Evolutionary conservation across 2,113 vertebrate genomes (phyloP), one percentile per base, ranked within the genome.

Genomic region (Pardalotus punctatus): DNA sequence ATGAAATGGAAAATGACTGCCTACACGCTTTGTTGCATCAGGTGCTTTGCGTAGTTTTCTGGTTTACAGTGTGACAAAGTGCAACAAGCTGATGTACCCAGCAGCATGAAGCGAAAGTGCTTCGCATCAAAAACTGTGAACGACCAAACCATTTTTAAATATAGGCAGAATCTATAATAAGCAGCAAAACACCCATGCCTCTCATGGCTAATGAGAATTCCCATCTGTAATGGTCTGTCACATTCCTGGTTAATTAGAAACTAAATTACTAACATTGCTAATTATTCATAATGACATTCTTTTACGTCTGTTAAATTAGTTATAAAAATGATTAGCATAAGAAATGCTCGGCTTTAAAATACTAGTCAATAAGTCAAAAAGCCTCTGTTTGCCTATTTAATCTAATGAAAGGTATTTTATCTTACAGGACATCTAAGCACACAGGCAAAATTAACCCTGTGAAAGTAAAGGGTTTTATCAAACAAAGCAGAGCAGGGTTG

Each of bases 291-390:
- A 96, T 93, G 84, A 82, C 96, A 94, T 90, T 96, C 95, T 96
- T 97, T 93, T 96, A 86, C 57, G 45, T 96, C 80, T 96, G 88
- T 96, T 97, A 96, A 97, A 96, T 96, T 96, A 94, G 93, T 96
- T 97, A 95, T 97, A 96, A 94, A 95, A 96, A 96, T 96, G 94
- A 96, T 97, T 97, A 95, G 92, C 93, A 95, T 97, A 97, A 96
- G 94, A 97, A 97, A 93, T 78, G 79, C 80, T 82, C 9, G 70
- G 80, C 92, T 97, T 95, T 90, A 73, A 95, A 97, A 95, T 91
- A 88, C 86, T 96, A 96, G 95, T 97, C 96, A 96, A 72, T 92
- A 97, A 97, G 94, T 97, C 94, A 96, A 91, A 96, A 97, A 96
- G 82, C 77, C 77, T 96, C 92, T 93, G 87, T 95, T 97, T 89